These are phyloP conservation scores for Ecliptopera silaceata DNA, from an alignment of 2,888 invertebrate genomes.

Conservation along the genomic window DNA sequence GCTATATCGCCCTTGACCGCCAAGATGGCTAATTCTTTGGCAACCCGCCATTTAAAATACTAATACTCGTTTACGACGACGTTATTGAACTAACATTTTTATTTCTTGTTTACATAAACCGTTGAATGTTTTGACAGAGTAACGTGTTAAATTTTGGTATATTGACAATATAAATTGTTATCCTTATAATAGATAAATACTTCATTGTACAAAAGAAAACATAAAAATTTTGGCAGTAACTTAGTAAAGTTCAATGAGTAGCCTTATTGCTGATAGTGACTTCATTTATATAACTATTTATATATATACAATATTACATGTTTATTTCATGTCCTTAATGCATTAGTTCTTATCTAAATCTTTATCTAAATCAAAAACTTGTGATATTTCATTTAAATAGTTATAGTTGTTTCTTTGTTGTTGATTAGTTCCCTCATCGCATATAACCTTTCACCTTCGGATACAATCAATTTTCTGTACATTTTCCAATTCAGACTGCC, in stretches of 20 bases:
- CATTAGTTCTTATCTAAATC: too few species aligned
- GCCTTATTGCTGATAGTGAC: too few species aligned
- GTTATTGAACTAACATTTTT: constrained; percentile 27
- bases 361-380: too few species aligned
- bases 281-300: too few species aligned
- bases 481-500: constrained; percentile 18
- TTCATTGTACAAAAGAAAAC: too few species aligned
- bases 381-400: too few species aligned
- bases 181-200: too few species aligned
- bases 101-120: constrained; percentile 23
- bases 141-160: constrained; percentile 17
- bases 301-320: too few species aligned
- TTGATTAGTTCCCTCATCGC: neutral
- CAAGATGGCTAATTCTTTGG: constrained; percentile 32
- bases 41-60: constrained; percentile 32
- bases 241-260: too few species aligned
- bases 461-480: constrained; percentile 18
- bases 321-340: too few species aligned
- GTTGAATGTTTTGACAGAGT: constrained; percentile 33
- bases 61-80: constrained; percentile 18
- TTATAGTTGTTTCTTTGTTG: neutral
- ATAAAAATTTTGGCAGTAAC: too few species aligned
- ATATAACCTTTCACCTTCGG: constrained; percentile 4
- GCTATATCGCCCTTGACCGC: constrained; percentile 37
- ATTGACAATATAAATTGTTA: too few species aligned